Evolutionary conservation across 35 echinoderm and acorn worm genomes (phyloP).

Genomic region (Chiridota heheva): DNA sequence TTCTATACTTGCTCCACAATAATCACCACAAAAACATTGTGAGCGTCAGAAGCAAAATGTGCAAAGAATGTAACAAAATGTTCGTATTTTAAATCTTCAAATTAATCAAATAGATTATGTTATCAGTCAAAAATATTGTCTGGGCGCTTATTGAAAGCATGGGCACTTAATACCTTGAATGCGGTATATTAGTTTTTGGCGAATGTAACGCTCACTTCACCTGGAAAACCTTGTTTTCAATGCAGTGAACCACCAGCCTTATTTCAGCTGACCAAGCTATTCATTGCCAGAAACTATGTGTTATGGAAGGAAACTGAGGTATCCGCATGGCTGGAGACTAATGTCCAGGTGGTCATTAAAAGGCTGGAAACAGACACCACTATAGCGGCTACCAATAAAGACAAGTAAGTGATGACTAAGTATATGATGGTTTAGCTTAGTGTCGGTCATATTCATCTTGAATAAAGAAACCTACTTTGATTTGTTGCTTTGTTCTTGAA

Average conservation of each 20-base stretch:
- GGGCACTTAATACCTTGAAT: not conserved
- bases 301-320: slow-evolving; percentile 93
- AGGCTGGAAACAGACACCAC: slow-evolving; percentile 58
- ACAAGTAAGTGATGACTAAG: slow-evolving; percentile 56
- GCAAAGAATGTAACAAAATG: not conserved
- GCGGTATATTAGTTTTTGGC: not conserved
- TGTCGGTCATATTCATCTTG: not conserved
- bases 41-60: not conserved
- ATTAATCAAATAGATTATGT: not conserved
- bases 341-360: slow-evolving; percentile 60
- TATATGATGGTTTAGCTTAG: not conserved
- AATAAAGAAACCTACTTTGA: too few species aligned
- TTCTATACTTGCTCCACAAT: too few species aligned
- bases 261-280: slow-evolving; percentile 73
- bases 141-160: not conserved
- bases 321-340: slow-evolving; percentile 73
- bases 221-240: not conserved
- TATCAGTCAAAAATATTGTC: too few species aligned
- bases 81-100: not conserved
- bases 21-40: not conserved
- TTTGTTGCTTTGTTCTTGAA: too few species aligned
- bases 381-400: slow-evolving; percentile 48
- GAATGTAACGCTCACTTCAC: not conserved
- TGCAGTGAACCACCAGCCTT: slow-evolving; percentile 75
- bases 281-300: slow-evolving; percentile 69